These are phyloP conservation scores for Rhinichthys klamathensis DNA, from an alignment of 2,113 vertebrate species.

Conservation along the genomic window DNA sequence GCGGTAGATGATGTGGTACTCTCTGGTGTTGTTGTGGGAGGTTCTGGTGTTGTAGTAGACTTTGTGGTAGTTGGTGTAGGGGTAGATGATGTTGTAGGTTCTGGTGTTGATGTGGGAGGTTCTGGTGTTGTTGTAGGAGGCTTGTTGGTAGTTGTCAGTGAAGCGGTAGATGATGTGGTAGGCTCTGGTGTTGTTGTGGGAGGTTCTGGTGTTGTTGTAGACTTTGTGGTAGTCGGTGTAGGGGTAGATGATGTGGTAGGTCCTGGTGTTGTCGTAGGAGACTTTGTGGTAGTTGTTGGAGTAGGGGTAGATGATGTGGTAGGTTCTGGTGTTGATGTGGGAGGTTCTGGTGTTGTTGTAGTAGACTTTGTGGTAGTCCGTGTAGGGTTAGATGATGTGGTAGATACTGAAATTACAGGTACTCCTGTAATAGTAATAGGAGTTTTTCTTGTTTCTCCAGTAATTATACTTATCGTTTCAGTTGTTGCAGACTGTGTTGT, in stretches of 20 bases:
- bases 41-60: too few relatives aligned
- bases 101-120: not conserved
- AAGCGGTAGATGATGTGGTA: not conserved
- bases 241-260: not conserved
- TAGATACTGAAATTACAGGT: too few relatives aligned
- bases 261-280: not conserved
- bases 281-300: too few relatives aligned
- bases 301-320: not conserved
- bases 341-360: too few relatives aligned
- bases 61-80: slow-evolving; percentile 4
- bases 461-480: too few relatives aligned
- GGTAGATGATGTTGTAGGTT: not conserved
- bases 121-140: not conserved
- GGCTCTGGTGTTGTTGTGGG: not conserved
- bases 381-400: not conserved
- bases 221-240: not conserved
- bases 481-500: too few relatives aligned
- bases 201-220: not conserved
- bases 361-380: too few relatives aligned
- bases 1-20: not conserved
- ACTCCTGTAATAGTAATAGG: too few relatives aligned
- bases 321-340: not conserved
- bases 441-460: too few relatives aligned
- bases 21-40: not conserved
- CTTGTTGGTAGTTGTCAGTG: too few relatives aligned